Conservation (phyloP, 1,140 invertebrate genomes). For the Carposina sasakii region DNA sequence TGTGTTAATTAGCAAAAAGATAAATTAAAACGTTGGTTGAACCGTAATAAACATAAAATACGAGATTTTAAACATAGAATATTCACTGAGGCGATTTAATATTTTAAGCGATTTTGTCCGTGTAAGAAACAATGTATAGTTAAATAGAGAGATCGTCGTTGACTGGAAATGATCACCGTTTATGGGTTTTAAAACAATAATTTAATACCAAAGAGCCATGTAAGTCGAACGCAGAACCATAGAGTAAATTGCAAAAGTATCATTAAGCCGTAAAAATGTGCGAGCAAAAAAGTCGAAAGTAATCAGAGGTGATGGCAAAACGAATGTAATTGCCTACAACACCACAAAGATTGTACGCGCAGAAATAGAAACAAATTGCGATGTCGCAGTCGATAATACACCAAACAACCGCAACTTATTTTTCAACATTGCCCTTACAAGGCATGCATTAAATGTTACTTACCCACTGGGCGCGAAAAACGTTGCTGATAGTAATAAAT, state of each 20-base stretch:
- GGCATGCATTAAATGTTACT: too few species aligned
- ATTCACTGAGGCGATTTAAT: too few species aligned
- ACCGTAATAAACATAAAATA: too few species aligned
- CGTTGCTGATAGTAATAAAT: too few species aligned
- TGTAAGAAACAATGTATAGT: too few species aligned
- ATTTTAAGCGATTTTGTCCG: too few species aligned
- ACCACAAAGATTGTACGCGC: conserved; percentile 41
- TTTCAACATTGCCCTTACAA: conserved; percentile 4
- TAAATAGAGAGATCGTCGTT: too few species aligned
- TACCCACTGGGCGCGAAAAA: too few species aligned
- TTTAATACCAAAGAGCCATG: not conserved
- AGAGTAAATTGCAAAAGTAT: conserved; percentile 12
- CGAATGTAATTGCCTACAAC: conserved; percentile 43
- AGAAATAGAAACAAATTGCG: conserved; percentile 54
- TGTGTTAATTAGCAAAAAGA: too few species aligned
- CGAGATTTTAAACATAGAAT: too few species aligned
- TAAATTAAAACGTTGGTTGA: too few species aligned
- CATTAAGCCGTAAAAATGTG: conserved; percentile 37
- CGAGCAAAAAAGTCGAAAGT: conserved; percentile 32
- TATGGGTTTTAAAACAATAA: conserved; percentile 3
- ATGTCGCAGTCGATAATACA: conserved; percentile 45
- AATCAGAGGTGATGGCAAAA: conserved; percentile 36
- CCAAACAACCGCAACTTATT: conserved; percentile 28
- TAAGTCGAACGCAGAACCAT: conserved; percentile 8
- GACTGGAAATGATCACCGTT: too few species aligned